phyloP scores from a whole-genome alignment of 92 coral and sea anemone genomes.

The Galaxea fascicularis region DNA sequence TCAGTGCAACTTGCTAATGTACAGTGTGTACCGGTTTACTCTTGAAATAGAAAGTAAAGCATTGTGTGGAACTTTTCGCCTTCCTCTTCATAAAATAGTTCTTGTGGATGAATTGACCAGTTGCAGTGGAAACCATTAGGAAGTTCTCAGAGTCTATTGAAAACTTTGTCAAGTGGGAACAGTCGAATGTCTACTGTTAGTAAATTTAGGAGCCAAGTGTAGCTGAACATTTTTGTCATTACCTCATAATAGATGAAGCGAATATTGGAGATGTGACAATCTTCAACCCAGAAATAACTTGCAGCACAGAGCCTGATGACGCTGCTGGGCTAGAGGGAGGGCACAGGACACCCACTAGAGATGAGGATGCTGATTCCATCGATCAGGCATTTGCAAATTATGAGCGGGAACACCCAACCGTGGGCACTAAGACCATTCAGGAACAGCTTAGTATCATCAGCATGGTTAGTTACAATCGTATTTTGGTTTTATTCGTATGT shows the following conservation, averaged over 20 bases:
- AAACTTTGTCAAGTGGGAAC: no score
- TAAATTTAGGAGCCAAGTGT: no score
- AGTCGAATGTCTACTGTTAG: no score
- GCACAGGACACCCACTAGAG: conserved; percentile 22
- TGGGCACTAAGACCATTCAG: conserved; percentile 1
- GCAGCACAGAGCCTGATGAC: conserved; percentile 10
- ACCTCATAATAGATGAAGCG: neutral
- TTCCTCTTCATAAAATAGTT: no score
- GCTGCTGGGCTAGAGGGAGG: conserved; percentile 33
- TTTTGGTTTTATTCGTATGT: neutral
- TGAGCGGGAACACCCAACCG: conserved; percentile 51
- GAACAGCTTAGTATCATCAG: conserved; percentile 40
- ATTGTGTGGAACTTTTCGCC: no score
- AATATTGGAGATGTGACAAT: conserved; percentile 16
- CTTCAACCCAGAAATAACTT: conserved; percentile 7
- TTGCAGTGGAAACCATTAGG: no score
- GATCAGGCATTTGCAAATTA: conserved; percentile 90
- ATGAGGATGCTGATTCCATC: conserved; percentile 70
- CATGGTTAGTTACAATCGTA: conserved; percentile 22
- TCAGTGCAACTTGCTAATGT: no score
- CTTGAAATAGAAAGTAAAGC: no score
- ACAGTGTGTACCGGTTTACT: no score
- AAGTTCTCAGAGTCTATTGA: no score
- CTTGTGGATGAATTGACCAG: no score
- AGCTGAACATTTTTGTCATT: neutral